These are phyloP conservation scores for Eubucco bourcierii DNA, from an alignment of 2,113 vertebrate genomes.

Conservation along the genomic window DNA sequence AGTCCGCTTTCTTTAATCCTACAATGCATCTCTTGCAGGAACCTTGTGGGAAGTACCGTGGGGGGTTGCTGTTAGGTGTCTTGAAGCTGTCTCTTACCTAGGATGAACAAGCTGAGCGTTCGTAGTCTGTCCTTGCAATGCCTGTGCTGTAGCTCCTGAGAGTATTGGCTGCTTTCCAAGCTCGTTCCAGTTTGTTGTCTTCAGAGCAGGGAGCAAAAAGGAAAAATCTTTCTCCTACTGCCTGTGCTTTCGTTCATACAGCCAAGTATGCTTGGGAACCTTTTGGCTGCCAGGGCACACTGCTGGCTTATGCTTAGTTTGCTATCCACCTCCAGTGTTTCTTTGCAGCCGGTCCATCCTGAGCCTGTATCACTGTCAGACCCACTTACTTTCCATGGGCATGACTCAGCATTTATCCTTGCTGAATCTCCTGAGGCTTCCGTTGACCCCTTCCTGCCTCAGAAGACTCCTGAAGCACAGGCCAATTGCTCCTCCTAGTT, in stretches of 20 bases:
- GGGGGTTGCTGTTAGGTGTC: not conserved
- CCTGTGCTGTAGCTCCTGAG: not conserved
- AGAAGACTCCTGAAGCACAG: not conserved
- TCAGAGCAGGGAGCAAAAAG: not conserved
- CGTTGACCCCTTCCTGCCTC: not conserved
- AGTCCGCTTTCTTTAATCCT: not conserved
- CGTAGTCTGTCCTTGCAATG: not conserved
- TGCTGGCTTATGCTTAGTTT: not conserved
- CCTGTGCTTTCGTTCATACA: not conserved
- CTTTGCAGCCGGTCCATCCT: not conserved
- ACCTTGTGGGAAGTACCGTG: not conserved
- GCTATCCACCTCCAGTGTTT: not conserved
- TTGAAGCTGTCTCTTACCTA: not conserved
- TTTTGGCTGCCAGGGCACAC: not conserved
- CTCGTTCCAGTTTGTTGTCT: not conserved
- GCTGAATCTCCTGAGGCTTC: not conserved
- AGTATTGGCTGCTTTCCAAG: not conserved
- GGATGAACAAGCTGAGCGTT: not conserved
- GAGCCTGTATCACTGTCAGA: not conserved
- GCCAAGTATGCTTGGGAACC: too few species aligned
- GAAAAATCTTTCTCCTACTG: not conserved
- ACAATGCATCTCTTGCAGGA: not conserved
- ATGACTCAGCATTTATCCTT: not conserved
- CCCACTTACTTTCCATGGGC: not conserved
- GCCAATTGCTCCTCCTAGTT: fast-evolving